Base-by-base conservation (phyloP, 92 coral and sea anemone genomes). In the Actinostola sp. region DNA sequence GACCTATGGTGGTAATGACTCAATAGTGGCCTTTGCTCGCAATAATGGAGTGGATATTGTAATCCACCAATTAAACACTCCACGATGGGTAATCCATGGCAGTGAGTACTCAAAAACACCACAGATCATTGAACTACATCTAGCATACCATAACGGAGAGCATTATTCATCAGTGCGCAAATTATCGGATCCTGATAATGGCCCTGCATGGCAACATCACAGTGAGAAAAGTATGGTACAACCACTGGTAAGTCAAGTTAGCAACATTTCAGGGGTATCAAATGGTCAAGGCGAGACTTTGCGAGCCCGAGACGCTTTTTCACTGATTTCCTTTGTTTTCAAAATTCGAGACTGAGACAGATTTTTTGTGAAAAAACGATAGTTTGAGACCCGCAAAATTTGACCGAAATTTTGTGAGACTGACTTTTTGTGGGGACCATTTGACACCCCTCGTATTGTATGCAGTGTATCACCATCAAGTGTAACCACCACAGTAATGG, bases 11-110 rank as follows among this genome's bases (percentile, higher is more conserved):
- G 98, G 98, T 32, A 88, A 94, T 70, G 98, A 94, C 56, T 88
- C 92, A 21, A 91, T 94, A 61, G 98, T 94, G 43, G 98, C 98
- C 20, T 94, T 94, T 78, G 89, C 97, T 45, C 89, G 98, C 9
- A 80, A 88, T 65, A 81, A 94, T 78, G 98, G 98, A 27, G 92
- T 88, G 1, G 77, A 94, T 52, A 66, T 94, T 61, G 89, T 83
- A 25, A 94, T 94, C 53, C 98, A 94, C 72, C 98, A 94, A 61
- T 82, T 94, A 3, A 94, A 94, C 80, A 96, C 91, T 35, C 98
- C 90, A 33, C 86, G 97, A 8, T 94, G 98, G 98, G 95, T 94
- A 9, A 88, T 94, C 41, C 71, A 74, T 55, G 98, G 98, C 1
- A 80, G 85, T 24, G 85, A 86, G 41, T 91, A 72, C 70, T 63